Evolutionary conservation across 2,888 invertebrate genomes (phyloP).

Genomic region (Ochropacha duplaris): DNA sequence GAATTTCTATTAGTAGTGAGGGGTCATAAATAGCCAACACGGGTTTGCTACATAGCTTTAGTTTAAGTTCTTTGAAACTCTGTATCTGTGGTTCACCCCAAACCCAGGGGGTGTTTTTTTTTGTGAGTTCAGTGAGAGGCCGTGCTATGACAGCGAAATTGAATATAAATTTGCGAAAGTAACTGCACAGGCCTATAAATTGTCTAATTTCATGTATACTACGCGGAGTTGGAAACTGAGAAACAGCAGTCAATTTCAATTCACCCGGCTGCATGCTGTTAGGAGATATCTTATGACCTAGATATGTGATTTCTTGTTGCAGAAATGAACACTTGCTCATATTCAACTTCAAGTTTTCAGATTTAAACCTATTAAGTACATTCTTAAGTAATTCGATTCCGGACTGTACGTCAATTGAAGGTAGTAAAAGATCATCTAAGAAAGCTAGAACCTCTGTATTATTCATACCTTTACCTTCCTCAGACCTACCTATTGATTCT

Average conservation of each 20-base stretch:
- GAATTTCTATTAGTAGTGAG: slow-evolving; percentile 8
- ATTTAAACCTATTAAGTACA: slow-evolving; percentile 13
- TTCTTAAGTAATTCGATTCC: slow-evolving; percentile 14
- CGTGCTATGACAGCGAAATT: slow-evolving; percentile 31
- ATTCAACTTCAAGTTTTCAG: slow-evolving; percentile 27
- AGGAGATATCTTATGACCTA: slow-evolving; percentile 28
- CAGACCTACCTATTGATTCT: not conserved
- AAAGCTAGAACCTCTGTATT: slow-evolving; percentile 10
- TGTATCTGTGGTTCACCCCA: slow-evolving; percentile 16
- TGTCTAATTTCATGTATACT: slow-evolving; percentile 32
- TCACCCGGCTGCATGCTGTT: slow-evolving; percentile 25
- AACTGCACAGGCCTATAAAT: slow-evolving; percentile 33
- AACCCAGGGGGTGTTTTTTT: slow-evolving; percentile 24
- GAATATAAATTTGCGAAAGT: slow-evolving; percentile 36
- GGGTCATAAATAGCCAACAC: slow-evolving; percentile 33
- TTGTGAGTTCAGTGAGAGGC: slow-evolving; percentile 27
- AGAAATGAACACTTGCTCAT: slow-evolving; percentile 31
- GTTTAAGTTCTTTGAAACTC: slow-evolving; percentile 22
- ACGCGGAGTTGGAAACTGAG: slow-evolving; percentile 22
- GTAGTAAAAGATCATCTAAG: slow-evolving; percentile 21
- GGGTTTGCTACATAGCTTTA: slow-evolving; percentile 21
- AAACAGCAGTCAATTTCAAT: too few relatives aligned
- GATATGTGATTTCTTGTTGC: slow-evolving; percentile 20
- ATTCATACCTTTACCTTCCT: not conserved
- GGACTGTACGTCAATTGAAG: slow-evolving; percentile 12